phyloP scores from a whole-genome alignment of 1,140 invertebrate species.

The Gonatopus flavifemur region DNA sequence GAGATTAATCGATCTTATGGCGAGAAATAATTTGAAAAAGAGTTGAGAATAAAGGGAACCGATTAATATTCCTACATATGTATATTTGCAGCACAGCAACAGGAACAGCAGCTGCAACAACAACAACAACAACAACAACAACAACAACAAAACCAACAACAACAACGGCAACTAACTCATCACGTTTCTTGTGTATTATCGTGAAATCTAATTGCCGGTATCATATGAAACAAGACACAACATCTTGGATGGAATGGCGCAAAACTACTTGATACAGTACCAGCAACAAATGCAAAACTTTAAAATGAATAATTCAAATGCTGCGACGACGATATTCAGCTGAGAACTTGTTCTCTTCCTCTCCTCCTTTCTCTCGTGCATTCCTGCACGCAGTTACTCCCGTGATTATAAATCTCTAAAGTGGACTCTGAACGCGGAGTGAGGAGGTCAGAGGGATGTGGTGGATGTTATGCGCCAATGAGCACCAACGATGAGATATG shows the following conservation, averaged over 20 bases:
- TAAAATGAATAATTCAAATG: conserved; percentile 54
- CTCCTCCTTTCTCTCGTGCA: conserved; percentile 30
- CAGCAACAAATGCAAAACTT: conserved; percentile 39
- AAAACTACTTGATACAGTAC: conserved; percentile 34
- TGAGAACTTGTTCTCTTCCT: conserved; percentile 27
- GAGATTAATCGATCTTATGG: too few relatives aligned
- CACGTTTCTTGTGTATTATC: conserved; percentile 27
- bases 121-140: too few relatives aligned
- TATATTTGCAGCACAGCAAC: too few relatives aligned
- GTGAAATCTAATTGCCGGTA: conserved; percentile 45
- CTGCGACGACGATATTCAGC: conserved; percentile 31
- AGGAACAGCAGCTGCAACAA: too few relatives aligned
- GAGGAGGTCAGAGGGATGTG: conserved; percentile 40
- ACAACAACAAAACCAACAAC: too few relatives aligned
- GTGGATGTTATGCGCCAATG: conserved; percentile 52
- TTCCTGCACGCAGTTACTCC: conserved; percentile 52
- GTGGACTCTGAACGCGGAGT: too few relatives aligned
- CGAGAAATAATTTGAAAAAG: too few relatives aligned
- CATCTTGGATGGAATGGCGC: conserved; percentile 34
- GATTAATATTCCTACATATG: too few relatives aligned
- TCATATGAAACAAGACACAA: conserved; percentile 31
- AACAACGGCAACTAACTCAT: too few relatives aligned
- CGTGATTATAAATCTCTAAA: conserved; percentile 52
- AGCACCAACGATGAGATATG: conserved; percentile 42
- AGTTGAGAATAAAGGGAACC: too few relatives aligned